Evolutionary conservation across 2,888 invertebrate genomes (phyloP).

Genomic region (Parochlus steinenii): DNA sequence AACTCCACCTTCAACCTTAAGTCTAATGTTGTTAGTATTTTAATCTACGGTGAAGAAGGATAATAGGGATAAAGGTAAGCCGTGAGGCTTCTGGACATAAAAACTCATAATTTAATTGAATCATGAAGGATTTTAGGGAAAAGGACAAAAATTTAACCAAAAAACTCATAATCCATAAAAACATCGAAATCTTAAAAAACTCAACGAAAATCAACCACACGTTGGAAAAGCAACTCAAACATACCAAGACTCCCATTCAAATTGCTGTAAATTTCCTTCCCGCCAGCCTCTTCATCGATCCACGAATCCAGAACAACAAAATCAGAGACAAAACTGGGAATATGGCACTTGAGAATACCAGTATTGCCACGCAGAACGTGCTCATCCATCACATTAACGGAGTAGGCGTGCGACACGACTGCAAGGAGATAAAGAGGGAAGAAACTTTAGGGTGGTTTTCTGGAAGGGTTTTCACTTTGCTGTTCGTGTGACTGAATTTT

Average conservation of each 20-base stretch:
- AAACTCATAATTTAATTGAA: conserved; percentile 19
- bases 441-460: too few relatives aligned
- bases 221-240: background rate
- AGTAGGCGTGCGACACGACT: conserved; percentile 83
- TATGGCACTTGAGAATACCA: conserved; percentile 83
- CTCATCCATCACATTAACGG: conserved; percentile 84
- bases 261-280: conserved; percentile 22
- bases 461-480: too few relatives aligned
- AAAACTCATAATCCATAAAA: background rate
- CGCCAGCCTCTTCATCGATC: conserved; percentile 60
- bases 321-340: conserved; percentile 85
- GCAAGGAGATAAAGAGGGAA: too few relatives aligned
- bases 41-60: conserved; percentile 41
- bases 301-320: conserved; percentile 73
- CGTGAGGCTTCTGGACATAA: conserved; percentile 40
- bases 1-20: too few relatives aligned
- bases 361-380: conserved; percentile 81
- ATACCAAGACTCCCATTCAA: background rate
- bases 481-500: too few relatives aligned
- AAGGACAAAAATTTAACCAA: conserved; percentile 11
- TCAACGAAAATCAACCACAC: conserved; percentile 4
- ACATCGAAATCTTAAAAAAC: background rate
- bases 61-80: conserved; percentile 35
- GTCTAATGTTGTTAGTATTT: too few relatives aligned
- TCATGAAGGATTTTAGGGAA: conserved; percentile 2